Base-by-base conservation (phyloP, 2,113 vertebrate genomes). In the Dendropsophus ebraccatus region DNA sequence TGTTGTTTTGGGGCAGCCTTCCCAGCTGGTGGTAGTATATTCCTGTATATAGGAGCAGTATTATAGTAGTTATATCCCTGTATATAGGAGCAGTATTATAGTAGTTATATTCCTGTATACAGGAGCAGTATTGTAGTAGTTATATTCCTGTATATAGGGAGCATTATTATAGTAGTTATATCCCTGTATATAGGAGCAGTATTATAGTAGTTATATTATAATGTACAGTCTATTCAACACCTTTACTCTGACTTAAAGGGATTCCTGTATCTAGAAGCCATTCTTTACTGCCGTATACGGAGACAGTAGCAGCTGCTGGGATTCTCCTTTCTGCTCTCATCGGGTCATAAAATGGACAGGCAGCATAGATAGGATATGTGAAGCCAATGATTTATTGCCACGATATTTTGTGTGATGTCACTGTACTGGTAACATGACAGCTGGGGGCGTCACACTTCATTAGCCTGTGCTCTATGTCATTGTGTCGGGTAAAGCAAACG, bases 371-470 rank as follows among this genome's bases (percentile, higher is more conserved):
- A n/a, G n/a, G n/a, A n/a, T n/a, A n/a, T n/a, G n/a, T n/a, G n/a
- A n/a, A n/a, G n/a, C n/a, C n/a, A 28, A 30, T 52, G 73, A 76
- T 76, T 76, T 50, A 76, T 76, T 25, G 47, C n/a, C n/a, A 13
- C 25, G 16, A 13, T 41, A 17, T 52, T n/a, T 74, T 30, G 12
- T 76, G 73, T 52, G 73, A 76, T 76, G 73, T 76, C 73, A 76
- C 47, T 10, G 14, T 19, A 30, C n/a, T 30, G 45, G 75, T 52
- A 17, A 77, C 25, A 54, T 77, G 75, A 77, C 75, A 77, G 75
- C 75, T 77, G 75, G 49, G 75, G 49, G 49, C 17, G 75, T 77
- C 45, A 54, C 50, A 56, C 75, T 56, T 77, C 75, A 77, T 77
- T 77, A 77, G n/a, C 16, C 28, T 1, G 16, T 8, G 9, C 11